Evolutionary conservation across 2,888 invertebrate species (phyloP).

Genomic region (Rotaria magnacalcarata): DNA sequence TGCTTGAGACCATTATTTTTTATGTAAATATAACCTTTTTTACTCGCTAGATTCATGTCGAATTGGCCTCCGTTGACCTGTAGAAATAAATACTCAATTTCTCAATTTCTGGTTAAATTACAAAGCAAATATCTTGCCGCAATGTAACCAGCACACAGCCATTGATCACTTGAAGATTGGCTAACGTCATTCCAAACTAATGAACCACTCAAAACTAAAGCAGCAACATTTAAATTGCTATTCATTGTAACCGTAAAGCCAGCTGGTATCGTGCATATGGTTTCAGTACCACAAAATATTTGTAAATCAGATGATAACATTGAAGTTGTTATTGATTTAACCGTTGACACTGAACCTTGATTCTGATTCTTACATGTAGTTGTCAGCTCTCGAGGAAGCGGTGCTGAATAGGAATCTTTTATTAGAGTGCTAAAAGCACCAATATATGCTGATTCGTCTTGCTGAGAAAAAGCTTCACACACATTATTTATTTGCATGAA

Average conservation of each 20-base stretch:
- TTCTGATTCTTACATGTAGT: background rate
- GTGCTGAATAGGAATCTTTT: constrained; percentile 2
- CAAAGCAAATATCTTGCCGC: background rate
- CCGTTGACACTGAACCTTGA: background rate
- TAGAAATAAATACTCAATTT: background rate
- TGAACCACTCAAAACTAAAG: background rate
- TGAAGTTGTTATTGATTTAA: background rate
- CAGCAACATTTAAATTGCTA: background rate
- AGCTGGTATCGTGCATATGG: background rate
- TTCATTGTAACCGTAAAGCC: constrained; percentile 10
- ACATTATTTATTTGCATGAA: too few relatives aligned
- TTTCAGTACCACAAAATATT: background rate
- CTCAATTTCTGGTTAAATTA: background rate
- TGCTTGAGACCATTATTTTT: constrained; percentile 13
- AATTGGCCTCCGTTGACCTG: background rate
- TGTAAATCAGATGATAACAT: background rate
- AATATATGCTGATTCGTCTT: background rate
- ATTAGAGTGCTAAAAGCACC: background rate
- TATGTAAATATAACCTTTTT: background rate
- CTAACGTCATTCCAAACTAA: background rate
- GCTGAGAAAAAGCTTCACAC: background rate
- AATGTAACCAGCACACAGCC: constrained; percentile 10
- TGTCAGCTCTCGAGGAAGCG: background rate
- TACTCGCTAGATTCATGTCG: background rate
- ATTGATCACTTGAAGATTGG: background rate